Conservation (phyloP, 2,888 invertebrate species). For the Venusia cambrica region DNA sequence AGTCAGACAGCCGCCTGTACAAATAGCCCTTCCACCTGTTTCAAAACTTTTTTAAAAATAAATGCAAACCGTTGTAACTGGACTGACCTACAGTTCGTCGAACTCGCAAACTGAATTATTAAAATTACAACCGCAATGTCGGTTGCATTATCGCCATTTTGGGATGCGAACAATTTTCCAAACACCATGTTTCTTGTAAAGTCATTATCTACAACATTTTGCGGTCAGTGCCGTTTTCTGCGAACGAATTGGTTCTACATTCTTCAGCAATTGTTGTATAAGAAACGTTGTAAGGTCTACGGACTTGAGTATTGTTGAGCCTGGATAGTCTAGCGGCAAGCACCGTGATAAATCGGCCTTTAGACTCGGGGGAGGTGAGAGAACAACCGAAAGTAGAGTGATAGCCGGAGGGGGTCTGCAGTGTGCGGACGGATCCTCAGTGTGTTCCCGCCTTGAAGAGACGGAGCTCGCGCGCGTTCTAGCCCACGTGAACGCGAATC, state of each 20-base stretch:
- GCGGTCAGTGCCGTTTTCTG: slow-evolving; percentile 48
- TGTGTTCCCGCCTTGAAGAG: slow-evolving; percentile 63
- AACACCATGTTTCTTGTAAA: slow-evolving; percentile 29
- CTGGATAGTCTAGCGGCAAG: slow-evolving; percentile 19
- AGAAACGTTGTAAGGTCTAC: slow-evolving; percentile 38
- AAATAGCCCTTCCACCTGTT: slow-evolving; percentile 32
- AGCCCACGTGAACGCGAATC: slow-evolving; percentile 32
- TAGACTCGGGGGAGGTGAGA: slow-evolving; percentile 64
- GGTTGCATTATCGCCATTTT: slow-evolving; percentile 39
- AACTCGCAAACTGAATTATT: slow-evolving; percentile 35
- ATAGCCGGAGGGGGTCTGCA: slow-evolving; percentile 67
- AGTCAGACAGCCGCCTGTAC: slow-evolving; percentile 8
- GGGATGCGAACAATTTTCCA: slow-evolving; percentile 37
- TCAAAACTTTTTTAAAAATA: slow-evolving; percentile 38
- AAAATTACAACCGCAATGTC: slow-evolving; percentile 35
- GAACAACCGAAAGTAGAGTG: slow-evolving; percentile 72
- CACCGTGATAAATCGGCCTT: slow-evolving; percentile 67
- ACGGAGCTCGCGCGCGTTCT: slow-evolving; percentile 55
- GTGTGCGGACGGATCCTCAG: slow-evolving; percentile 49
- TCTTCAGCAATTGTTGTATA: slow-evolving; percentile 34
- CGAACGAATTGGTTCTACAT: slow-evolving; percentile 22
- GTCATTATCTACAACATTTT: slow-evolving; percentile 47
- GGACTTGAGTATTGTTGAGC: slow-evolving; percentile 18
- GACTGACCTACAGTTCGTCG: slow-evolving; percentile 42
- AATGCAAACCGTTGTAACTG: slow-evolving; percentile 49